Conservation (phyloP, 2,888 invertebrate genomes). For the Conus canariensis region DNA sequence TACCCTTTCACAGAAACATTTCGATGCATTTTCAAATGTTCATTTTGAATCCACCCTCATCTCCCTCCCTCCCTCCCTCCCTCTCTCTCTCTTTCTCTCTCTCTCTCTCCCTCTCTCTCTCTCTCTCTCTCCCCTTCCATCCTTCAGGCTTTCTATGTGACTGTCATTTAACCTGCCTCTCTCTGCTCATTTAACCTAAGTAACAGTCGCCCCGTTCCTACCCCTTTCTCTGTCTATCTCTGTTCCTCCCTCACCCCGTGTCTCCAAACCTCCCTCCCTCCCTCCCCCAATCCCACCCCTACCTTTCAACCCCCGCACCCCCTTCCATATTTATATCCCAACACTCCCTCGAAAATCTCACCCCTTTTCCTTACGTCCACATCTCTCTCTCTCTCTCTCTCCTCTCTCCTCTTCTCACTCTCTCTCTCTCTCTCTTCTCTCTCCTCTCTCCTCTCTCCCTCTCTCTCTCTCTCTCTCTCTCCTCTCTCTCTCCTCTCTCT, state of each 20-base stretch:
- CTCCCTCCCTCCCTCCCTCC: slow-evolving; percentile 18
- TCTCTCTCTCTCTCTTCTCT: too few species aligned
- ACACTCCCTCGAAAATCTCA: too few species aligned
- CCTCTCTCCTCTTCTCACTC: too few species aligned
- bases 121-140: slow-evolving; percentile 14
- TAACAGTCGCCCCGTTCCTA: neutral
- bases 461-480: too few species aligned
- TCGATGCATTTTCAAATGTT: neutral
- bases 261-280: too few species aligned
- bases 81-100: neutral
- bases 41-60: neutral
- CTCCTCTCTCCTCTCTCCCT: too few species aligned
- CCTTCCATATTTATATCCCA: too few species aligned
- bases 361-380: too few species aligned
- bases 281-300: neutral
- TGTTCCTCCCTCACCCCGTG: neutral
- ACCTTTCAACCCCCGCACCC: neutral
- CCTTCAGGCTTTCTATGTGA: neutral
- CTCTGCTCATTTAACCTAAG: too few species aligned
- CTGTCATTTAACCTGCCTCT: slow-evolving; percentile 3
- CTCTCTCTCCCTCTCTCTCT: slow-evolving; percentile 20
- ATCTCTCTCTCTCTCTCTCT: too few species aligned
- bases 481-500: too few species aligned
- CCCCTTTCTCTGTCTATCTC: slow-evolving; percentile 15
- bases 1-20: neutral